phyloP scores from a whole-genome alignment of 1,140 invertebrate genomes.

The Dryas iulia region DNA sequence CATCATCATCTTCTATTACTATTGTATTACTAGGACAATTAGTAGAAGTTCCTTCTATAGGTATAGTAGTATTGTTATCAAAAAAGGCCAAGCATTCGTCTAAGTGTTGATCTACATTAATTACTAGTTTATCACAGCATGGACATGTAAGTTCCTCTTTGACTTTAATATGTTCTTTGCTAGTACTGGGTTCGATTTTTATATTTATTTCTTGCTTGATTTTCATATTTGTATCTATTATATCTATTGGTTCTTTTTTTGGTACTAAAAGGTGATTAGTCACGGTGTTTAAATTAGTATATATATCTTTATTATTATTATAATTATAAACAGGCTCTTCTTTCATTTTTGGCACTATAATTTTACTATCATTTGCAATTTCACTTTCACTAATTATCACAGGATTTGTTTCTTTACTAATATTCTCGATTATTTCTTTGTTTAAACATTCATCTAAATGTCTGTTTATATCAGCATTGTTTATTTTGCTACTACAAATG shows the following conservation, averaged over 20 bases:
- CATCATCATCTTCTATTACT: constrained; percentile 59
- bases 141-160: constrained; percentile 76
- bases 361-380: constrained; percentile 1
- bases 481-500: constrained; percentile 75
- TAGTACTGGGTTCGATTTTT: constrained; percentile 28
- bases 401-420: constrained; percentile 50
- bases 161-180: constrained; percentile 21
- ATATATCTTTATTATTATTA: constrained; percentile 11
- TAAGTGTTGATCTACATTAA: constrained; percentile 82
- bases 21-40: constrained; percentile 47
- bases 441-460: constrained; percentile 82
- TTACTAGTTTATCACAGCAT: constrained; percentile 81
- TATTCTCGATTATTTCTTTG: constrained; percentile 63
- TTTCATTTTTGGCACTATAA: constrained; percentile 12
- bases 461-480: constrained; percentile 68
- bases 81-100: constrained; percentile 82
- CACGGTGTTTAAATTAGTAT: neutral
- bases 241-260: constrained; percentile 12
- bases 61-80: constrained; percentile 47
- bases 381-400: constrained; percentile 14
- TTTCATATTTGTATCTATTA: neutral
- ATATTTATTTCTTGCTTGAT: constrained; percentile 12
- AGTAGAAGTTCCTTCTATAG: constrained; percentile 48
- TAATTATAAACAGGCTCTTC: constrained; percentile 20
- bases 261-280: neutral